Percentiles rank a stretch among this genome's conserved stretches.
These are phyloP conservation scores for Eupithecia centaureata DNA, from an alignment of 2,888 invertebrate genomes.

Conservation along the genomic window DNA sequence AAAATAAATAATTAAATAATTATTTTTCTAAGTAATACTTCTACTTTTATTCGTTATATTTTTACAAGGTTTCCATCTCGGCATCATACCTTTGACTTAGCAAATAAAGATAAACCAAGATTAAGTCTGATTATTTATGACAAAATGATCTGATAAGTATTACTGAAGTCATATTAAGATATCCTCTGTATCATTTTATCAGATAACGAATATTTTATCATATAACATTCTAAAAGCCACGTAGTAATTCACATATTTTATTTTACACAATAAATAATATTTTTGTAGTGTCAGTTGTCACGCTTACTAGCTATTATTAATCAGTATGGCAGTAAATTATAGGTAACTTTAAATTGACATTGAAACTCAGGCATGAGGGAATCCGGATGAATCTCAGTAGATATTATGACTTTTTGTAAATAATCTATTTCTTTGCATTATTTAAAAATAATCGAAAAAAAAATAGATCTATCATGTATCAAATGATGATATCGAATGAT, in stretches of 20 bases:
- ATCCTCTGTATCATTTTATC: neutral
- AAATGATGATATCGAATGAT: too few species aligned
- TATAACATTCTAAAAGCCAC: neutral
- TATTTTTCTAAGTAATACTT: too few species aligned
- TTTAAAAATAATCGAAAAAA: too few species aligned
- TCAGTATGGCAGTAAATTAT: neutral
- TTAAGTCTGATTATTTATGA: neutral
- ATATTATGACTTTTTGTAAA: too few species aligned
- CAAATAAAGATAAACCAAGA: constrained; percentile 1
- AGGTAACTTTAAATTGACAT: neutral
- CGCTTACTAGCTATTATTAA: neutral
- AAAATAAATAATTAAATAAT: too few species aligned
- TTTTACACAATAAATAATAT: neutral
- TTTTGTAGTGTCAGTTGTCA: neutral
- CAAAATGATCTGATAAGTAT: neutral
- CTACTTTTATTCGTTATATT: too few species aligned
- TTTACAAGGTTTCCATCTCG: too few species aligned
- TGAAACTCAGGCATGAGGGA: too few species aligned
- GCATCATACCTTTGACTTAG: too few species aligned
- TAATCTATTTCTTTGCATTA: too few species aligned
- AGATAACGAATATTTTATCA: neutral
- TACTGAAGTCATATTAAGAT: too few species aligned
- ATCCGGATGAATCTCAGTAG: neutral
- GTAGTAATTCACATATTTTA: neutral
- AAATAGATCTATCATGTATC: too few species aligned